These are phyloP conservation scores for Actinia tenebrosa DNA, from an alignment of 64 coral and sea anemone genomes.

Conservation along the genomic window DNA sequence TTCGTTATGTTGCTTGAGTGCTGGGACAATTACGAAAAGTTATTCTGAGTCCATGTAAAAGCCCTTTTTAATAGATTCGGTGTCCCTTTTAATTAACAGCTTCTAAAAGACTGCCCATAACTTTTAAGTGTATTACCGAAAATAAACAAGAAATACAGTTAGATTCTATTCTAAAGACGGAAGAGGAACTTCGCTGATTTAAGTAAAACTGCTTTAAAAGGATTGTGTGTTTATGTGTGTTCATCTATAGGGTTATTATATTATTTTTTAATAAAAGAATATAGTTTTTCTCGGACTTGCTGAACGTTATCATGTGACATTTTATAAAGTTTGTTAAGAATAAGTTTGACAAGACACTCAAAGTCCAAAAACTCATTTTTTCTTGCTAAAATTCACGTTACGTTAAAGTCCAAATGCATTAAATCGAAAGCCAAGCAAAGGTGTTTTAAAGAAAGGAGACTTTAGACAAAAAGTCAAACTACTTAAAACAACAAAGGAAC, in stretches of 20 bases:
- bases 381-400: neutral
- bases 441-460: conserved; percentile 4
- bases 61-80: neutral
- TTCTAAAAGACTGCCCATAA: neutral
- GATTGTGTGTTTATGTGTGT: too few species aligned
- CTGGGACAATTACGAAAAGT: conserved; percentile 2
- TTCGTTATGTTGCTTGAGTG: neutral
- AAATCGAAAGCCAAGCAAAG: neutral
- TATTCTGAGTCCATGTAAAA: neutral
- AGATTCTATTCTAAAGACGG: neutral
- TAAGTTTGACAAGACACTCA: neutral
- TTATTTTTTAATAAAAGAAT: too few species aligned
- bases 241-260: too few species aligned
- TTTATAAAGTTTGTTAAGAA: neutral
- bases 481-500: conserved; percentile 10
- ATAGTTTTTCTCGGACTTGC: neutral
- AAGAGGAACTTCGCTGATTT: too few species aligned
- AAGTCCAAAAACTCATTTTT: neutral
- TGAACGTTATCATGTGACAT: neutral
- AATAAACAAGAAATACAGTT: neutral
- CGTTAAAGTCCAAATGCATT: neutral
- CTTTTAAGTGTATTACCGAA: neutral
- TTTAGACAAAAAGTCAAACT: neutral
- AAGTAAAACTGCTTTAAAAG: too few species aligned
- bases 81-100: neutral